Base-by-base conservation (phyloP, 2,113 vertebrate genomes). In the Burhinus oedicnemus region DNA sequence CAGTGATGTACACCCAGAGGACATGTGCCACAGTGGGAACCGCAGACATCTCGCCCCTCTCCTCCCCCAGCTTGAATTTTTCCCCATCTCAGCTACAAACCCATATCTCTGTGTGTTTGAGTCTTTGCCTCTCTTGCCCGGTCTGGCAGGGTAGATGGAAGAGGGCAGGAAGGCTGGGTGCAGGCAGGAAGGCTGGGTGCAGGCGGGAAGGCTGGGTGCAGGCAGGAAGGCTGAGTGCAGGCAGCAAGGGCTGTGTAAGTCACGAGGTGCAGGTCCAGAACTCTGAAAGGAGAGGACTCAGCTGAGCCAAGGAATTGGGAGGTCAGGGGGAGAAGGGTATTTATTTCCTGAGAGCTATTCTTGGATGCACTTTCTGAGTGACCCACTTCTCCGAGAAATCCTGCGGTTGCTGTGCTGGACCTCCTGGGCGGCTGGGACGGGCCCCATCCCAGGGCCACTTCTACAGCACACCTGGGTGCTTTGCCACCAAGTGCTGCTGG, bases 21-120 rank as follows among this genome's bases (percentile, higher is more conserved):
- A 30, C 8, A 26, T 0, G 13, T 22, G 32, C 23, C 58, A 29
- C 27, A 18, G 34, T 0, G 0, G 52, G 38, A 91, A 45, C 52
- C 8, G 29, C 75, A 52, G 82, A 3, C 34, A 30, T 6, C n/a
- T 55, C 83, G 30, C 61, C 21, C 57, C 23, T 45, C 52, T 61
- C 23, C 17, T 61, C 34, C 32, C 23, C 38, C 16, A 32, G 30
- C 14, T 61, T 21, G n/a, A 12, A 18, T 22, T 40, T 36, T 47
- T 15, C 23, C 74, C 23, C 52, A 19, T 51, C 60, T 72, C 74
- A 58, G 51, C 26, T 11, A 45, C 26, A 55, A 55, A 44, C 34
- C 29, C 8, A 0, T 19, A 12, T 8, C 26, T 21, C 8, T 20
- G n/a, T 13, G 36, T 12, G 42, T 13, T 21, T 66, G 66, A 29